Evolutionary conservation across 2,113 vertebrate genomes (phyloP), one percentile per base, ranked within the genome.

Genomic region (Chaenogobius annularis): DNA sequence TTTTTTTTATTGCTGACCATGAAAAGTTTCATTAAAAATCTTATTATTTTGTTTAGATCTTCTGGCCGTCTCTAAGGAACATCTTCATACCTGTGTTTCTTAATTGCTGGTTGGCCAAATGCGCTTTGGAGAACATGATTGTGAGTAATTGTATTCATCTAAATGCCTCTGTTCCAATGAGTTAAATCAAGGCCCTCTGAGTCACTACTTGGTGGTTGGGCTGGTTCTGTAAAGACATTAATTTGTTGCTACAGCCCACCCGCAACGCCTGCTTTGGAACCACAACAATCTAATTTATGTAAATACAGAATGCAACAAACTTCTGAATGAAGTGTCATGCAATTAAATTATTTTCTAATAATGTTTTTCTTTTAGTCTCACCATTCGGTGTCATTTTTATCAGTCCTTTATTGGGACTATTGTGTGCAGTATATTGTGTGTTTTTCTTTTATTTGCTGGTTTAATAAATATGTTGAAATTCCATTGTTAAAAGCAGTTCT

Each of bases 91-190:
- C 94, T 0, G 94, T 95, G 65, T 95, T 95, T 78, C 93, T 95
- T 65, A 95, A 95, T 90, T 95, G 94, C 88, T 95, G 94, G 94
- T 78, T 95, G 75, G 94, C 94, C 75, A 95, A 95, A 80, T 93
- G 93, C 48, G 93, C 94, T n/a, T 74, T 95, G 84, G 94, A 95
- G 83, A 95, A 95, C 88, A 94, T 95, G 94, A 95, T 95, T 1
- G 94, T 95, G 85, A 93, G 94, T 83, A 71, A 58, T 52, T 15
- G 14, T 13, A 43, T 74, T 68, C 65, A 17, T 66, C 37, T 68
- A 69, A 77, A 62, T 69, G 68, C 48, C 55, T 73, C 19, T 69
- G 13, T 61, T 26, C 37, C 67, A 72, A 85, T 64, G 78, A 37
- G 22, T 52, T 50, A 67, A 77, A 77, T 58, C 65, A 22, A 71